Evolutionary conservation across 2,888 invertebrate genomes (phyloP).

Genomic region (Boloria selene): DNA sequence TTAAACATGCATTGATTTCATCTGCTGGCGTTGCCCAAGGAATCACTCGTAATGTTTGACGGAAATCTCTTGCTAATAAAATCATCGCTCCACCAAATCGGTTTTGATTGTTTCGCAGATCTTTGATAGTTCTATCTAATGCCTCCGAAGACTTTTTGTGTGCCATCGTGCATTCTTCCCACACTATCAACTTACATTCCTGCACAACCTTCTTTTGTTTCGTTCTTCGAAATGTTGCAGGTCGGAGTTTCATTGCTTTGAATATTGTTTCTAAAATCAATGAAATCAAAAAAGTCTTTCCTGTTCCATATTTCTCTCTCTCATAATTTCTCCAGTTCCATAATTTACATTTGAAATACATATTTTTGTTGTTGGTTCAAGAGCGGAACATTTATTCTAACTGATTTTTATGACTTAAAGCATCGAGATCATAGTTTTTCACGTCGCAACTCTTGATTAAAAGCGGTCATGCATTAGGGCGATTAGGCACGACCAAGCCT

Average conservation of each 20-base stretch:
- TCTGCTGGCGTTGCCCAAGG: constrained; percentile 48
- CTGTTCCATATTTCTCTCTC: constrained; percentile 41
- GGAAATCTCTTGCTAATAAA: constrained; percentile 52
- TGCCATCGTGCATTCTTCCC: constrained; percentile 43
- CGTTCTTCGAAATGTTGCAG: constrained; percentile 28
- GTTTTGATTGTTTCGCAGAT: constrained; percentile 39
- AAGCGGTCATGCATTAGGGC: constrained; percentile 45
- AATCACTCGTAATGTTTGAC: constrained; percentile 51
- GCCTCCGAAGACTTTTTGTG: constrained; percentile 39
- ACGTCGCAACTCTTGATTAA: constrained; percentile 40
- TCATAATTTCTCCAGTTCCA: constrained; percentile 41
- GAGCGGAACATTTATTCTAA: constrained; percentile 44
- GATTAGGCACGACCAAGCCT: constrained; percentile 48
- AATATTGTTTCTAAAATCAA: constrained; percentile 38
- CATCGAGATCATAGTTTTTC: constrained; percentile 40
- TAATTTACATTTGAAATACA: constrained; percentile 37
- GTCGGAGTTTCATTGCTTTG: constrained; percentile 39
- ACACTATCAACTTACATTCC: constrained; percentile 35
- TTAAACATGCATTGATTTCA: constrained; percentile 52
- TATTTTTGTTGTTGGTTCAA: constrained; percentile 44
- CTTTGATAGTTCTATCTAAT: constrained; percentile 38
- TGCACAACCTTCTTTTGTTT: constrained; percentile 39
- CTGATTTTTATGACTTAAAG: constrained; percentile 40
- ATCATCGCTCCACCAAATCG: constrained; percentile 49
- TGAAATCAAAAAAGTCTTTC: constrained; percentile 39